Conservation (phyloP, 2,113 vertebrate species). For the Hepsetus odoe region DNA sequence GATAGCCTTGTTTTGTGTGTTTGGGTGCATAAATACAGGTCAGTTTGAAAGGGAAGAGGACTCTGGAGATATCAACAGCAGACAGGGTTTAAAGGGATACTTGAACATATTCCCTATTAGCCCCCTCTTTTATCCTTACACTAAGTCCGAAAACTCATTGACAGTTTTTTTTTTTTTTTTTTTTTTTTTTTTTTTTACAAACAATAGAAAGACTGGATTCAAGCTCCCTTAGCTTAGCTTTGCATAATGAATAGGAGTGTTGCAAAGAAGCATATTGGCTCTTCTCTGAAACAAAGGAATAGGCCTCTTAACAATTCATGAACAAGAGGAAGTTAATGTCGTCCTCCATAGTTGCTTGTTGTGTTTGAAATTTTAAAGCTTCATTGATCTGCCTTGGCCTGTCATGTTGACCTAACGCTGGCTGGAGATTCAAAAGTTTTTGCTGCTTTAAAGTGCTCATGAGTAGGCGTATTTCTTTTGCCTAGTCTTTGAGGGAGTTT, state of each 20-base stretch:
- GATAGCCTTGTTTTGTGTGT: conserved; percentile 50
- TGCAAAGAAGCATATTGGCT: background rate
- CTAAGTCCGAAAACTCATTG: background rate
- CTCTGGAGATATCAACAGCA: background rate
- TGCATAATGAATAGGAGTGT: background rate
- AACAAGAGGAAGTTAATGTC: background rate
- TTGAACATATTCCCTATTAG: background rate
- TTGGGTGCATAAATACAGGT: background rate
- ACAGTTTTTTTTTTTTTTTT: background rate
- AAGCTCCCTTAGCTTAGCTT: background rate
- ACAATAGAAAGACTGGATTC: background rate
- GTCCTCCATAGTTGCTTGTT: background rate
- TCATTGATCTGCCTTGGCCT: no score
- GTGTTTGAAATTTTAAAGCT: background rate
- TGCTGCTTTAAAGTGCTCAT: no score
- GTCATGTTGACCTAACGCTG: no score
- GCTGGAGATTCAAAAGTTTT: no score
- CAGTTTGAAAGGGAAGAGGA: background rate
- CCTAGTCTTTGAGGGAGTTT: no score
- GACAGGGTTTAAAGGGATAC: background rate
- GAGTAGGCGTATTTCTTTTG: background rate
- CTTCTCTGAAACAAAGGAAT: background rate
- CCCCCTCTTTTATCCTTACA: background rate
- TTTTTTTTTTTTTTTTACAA: background rate
- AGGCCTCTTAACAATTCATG: conserved; percentile 9